These are phyloP conservation scores for Ptyas mucosa DNA, from an alignment of 2,113 vertebrate species.

Conservation along the genomic window DNA sequence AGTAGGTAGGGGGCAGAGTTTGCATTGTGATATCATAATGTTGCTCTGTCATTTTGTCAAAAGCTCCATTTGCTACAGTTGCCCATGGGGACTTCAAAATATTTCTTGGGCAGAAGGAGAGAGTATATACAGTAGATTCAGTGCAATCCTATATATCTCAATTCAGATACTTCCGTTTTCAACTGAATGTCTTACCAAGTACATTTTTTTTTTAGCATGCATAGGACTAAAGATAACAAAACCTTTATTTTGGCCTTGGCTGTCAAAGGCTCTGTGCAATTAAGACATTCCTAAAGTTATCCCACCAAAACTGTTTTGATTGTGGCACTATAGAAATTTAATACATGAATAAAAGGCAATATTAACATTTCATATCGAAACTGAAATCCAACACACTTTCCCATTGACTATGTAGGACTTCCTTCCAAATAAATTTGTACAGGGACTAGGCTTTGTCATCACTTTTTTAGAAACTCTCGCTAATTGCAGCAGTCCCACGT, in stretches of 20 bases:
- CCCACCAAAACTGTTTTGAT: not conserved
- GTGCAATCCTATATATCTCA: not conserved
- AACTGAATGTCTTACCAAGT: not conserved
- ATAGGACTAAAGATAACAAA: not conserved
- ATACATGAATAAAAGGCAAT: not conserved
- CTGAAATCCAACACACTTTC: not conserved
- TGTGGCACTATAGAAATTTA: not conserved
- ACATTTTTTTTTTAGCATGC: not conserved
- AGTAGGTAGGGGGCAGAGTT: not conserved
- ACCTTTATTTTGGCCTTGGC: not conserved
- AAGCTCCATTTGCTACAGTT: not conserved
- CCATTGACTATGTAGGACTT: not conserved
- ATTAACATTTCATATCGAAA: not conserved
- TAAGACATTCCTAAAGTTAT: not conserved
- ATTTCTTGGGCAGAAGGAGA: not conserved
- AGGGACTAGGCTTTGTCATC: not conserved
- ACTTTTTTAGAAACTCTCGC: not conserved
- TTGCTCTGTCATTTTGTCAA: not conserved
- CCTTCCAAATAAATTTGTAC: not conserved
- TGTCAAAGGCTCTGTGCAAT: not conserved
- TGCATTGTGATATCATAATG: not conserved
- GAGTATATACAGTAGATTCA: not conserved
- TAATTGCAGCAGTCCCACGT: not conserved
- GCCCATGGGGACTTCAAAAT: not conserved
- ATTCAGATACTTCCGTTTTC: not conserved